Evolutionary conservation across 2,113 vertebrate genomes (phyloP).

Genomic region (Antidorcas marsupialis): DNA sequence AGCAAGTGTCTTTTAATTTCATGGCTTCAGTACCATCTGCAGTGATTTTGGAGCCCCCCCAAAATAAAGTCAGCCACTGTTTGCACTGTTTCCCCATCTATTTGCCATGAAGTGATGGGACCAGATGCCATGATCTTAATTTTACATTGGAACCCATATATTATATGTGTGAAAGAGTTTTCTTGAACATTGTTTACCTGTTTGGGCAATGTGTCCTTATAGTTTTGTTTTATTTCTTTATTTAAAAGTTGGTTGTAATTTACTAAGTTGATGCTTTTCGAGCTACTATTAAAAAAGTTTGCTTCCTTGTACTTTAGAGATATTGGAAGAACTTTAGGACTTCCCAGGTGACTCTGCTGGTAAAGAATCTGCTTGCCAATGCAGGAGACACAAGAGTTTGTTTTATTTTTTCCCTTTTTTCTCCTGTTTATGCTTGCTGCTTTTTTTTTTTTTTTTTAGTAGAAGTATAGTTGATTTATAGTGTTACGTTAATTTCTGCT

Average conservation of each 20-base stretch:
- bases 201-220: neutral
- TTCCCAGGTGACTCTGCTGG: neutral
- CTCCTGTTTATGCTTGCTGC: neutral
- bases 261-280: neutral
- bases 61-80: neutral
- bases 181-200: neutral
- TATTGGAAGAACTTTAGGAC: neutral
- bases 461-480: neutral
- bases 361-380: neutral
- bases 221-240: neutral
- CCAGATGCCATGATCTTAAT: neutral
- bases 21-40: neutral
- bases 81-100: neutral
- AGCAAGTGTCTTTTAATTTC: neutral
- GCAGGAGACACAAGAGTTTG: neutral
- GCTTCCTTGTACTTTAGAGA: neutral
- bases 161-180: neutral
- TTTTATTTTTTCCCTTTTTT: neutral
- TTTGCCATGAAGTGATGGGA: neutral
- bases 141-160: neutral
- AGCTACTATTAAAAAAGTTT: neutral
- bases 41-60: neutral
- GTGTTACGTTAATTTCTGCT: neutral
- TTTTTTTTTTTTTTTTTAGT: neutral
- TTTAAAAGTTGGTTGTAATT: neutral